phyloP scores from a whole-genome alignment of 1,140 invertebrate genomes.

The Lasioglossum albipes region DNA sequence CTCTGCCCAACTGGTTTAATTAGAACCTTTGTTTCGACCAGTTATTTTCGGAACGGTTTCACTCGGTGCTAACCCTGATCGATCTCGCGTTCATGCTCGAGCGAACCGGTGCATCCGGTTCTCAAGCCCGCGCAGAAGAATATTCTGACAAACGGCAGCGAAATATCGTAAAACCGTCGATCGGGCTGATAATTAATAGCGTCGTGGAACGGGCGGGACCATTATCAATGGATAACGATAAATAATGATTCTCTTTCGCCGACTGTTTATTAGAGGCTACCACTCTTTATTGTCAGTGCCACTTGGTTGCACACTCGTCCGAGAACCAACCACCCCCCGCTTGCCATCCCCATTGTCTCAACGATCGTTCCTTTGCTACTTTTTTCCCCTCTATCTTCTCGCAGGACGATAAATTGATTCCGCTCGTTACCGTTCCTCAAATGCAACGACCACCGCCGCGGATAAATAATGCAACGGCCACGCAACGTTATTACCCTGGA shows the following conservation, averaged over 20 bases:
- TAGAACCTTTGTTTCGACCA: no score
- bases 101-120: conserved; percentile 55
- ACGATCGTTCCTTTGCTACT: conserved; percentile 3
- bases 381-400: background rate
- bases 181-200: conserved; percentile 60
- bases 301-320: conserved; percentile 46
- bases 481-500: background rate
- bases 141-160: conserved; percentile 49
- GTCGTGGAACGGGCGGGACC: conserved; percentile 16
- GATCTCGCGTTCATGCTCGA: conserved; percentile 57
- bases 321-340: background rate
- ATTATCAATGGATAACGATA: conserved; percentile 62
- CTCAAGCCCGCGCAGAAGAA: conserved; percentile 39
- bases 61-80: conserved; percentile 28
- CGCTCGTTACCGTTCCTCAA: conserved; percentile 10
- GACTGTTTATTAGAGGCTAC: conserved; percentile 54
- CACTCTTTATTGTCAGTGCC: conserved; percentile 57
- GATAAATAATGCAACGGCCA: background rate
- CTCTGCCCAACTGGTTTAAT: no score
- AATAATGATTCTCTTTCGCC: conserved; percentile 57
- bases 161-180: conserved; percentile 64
- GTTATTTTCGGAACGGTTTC: no score
- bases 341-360: conserved; percentile 37
- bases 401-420: conserved; percentile 32
- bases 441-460: background rate